These are phyloP conservation scores for Pristionchus arcanus DNA, from an alignment of 2,888 invertebrate genomes.

Conservation along the genomic window DNA sequence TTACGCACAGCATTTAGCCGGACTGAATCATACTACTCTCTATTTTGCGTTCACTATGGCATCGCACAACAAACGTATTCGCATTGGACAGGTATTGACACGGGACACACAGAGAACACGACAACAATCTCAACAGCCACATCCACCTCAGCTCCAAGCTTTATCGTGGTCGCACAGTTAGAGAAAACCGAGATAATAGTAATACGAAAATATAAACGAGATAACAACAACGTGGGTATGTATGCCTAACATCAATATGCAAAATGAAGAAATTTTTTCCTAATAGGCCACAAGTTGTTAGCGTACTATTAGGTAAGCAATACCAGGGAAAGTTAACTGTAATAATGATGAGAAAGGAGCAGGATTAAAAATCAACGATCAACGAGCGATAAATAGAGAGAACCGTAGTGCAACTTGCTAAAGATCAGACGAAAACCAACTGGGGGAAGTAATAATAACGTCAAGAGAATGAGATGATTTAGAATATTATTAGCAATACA, in stretches of 20 bases:
- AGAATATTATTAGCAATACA: background rate
- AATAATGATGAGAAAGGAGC: background rate
- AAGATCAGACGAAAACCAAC: background rate
- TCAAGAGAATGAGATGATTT: background rate
- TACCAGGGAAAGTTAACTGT: background rate
- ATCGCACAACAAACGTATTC: background rate
- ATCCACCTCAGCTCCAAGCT: background rate
- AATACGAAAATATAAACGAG: background rate
- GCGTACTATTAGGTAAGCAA: background rate
- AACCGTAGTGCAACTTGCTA: background rate
- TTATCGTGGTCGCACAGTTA: background rate
- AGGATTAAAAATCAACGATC: constrained; percentile 1
- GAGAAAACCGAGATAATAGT: background rate
- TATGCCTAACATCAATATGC: background rate
- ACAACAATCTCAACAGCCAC: background rate
- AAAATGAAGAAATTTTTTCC: background rate
- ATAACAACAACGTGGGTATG: background rate
- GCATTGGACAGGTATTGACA: background rate
- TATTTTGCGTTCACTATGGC: too few relatives aligned
- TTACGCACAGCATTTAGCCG: too few relatives aligned
- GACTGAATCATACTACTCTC: too few relatives aligned
- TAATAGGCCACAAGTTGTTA: background rate
- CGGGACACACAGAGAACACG: background rate
- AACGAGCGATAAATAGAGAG: background rate
- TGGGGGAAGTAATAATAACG: background rate